Conservation (phyloP, 2,797 vertebrate genomes). For the Epinephelus awoara region DNA sequence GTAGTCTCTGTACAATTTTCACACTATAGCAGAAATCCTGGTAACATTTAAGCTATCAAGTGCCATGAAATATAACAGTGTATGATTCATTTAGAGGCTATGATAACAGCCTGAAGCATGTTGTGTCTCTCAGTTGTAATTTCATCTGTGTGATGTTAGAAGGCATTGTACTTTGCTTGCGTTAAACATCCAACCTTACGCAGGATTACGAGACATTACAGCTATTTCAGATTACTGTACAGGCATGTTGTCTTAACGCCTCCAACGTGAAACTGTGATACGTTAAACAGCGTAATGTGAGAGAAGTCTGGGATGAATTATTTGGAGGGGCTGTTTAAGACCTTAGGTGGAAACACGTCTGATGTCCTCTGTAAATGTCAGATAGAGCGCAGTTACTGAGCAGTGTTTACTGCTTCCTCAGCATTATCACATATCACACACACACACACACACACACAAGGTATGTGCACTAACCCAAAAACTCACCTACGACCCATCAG, state of each 20-base stretch:
- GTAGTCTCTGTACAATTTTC: neutral
- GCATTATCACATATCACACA: slow-evolving; percentile 52
- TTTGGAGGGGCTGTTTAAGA: slow-evolving; percentile 42
- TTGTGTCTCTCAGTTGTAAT: slow-evolving; percentile 4
- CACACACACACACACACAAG: slow-evolving; percentile 16
- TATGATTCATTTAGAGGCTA: neutral
- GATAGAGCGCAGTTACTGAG: slow-evolving; percentile 23
- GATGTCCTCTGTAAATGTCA: slow-evolving; percentile 60
- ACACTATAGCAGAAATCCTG: neutral
- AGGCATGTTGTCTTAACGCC: slow-evolving; percentile 33
- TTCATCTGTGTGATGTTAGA: neutral
- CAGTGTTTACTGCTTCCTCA: slow-evolving; percentile 61
- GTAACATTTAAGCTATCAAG: slow-evolving; percentile 8
- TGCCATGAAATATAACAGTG: neutral
- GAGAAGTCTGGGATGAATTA: slow-evolving; percentile 32
- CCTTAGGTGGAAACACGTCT: slow-evolving; percentile 45
- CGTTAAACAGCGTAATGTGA: slow-evolving; percentile 47
- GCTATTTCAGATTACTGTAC: slow-evolving; percentile 16
- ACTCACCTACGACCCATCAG: slow-evolving; percentile 14
- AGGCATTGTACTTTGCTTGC: neutral
- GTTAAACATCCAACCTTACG: neutral
- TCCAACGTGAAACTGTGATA: slow-evolving; percentile 20
- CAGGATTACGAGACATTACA: slow-evolving; percentile 21
- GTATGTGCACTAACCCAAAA: neutral
- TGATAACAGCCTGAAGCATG: slow-evolving; percentile 13